phyloP scores from a whole-genome alignment of 1,140 invertebrate species.

The Bombus confusus region DNA sequence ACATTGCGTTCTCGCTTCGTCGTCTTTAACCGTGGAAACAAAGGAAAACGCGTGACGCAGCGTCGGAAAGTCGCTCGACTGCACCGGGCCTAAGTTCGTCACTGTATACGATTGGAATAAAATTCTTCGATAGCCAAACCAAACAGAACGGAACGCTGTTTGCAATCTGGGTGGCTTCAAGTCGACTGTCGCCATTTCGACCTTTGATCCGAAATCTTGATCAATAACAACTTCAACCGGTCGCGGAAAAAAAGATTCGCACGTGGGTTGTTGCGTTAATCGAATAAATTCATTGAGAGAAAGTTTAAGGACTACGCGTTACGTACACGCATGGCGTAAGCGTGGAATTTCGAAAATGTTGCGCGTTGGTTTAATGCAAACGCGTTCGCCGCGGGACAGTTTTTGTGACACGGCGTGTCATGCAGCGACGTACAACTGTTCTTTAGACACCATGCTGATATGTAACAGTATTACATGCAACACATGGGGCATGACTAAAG shows the following conservation, averaged over 20 bases:
- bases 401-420: slow-evolving; percentile 21
- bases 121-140: background rate
- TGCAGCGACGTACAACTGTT: slow-evolving; percentile 22
- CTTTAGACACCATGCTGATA: slow-evolving; percentile 28
- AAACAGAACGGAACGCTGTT: too few species aligned
- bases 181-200: background rate
- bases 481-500: slow-evolving; percentile 44
- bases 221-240: too few species aligned
- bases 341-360: slow-evolving; percentile 38
- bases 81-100: too few species aligned
- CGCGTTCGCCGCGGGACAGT: slow-evolving; percentile 8
- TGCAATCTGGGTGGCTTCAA: too few species aligned
- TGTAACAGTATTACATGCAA: slow-evolving; percentile 41
- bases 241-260: background rate
- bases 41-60: too few species aligned
- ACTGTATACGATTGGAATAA: background rate
- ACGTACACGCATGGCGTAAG: background rate
- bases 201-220: background rate
- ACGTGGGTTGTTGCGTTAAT: background rate
- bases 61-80: too few species aligned
- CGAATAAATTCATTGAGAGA: slow-evolving; percentile 25
- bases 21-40: too few species aligned
- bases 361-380: slow-evolving; percentile 1
- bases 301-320: background rate
- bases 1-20: too few species aligned